Conservation (phyloP, 2,888 invertebrate genomes). For the Meghimatium bilineatum region DNA sequence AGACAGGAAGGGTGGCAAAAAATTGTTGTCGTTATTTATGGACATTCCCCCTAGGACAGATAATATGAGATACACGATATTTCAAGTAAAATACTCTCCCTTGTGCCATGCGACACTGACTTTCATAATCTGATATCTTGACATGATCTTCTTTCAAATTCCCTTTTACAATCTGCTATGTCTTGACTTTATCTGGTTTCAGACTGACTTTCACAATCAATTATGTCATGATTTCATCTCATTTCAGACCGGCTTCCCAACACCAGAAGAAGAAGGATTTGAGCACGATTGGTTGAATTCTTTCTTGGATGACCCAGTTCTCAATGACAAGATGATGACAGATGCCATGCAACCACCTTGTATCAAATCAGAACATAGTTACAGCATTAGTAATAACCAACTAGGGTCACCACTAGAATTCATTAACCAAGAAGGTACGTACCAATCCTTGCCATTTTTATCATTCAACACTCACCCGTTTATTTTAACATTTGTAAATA, state of each 20-base stretch:
- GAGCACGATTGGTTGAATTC: conserved; percentile 73
- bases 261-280: conserved; percentile 40
- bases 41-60: too few species aligned
- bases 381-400: conserved; percentile 68
- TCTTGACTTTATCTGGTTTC: not conserved
- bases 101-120: not conserved
- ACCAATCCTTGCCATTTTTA: too few species aligned
- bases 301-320: conserved; percentile 79
- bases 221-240: conserved; percentile 4
- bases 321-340: conserved; percentile 92
- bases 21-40: too few species aligned
- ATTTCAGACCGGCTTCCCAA: conserved; percentile 42
- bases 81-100: too few species aligned
- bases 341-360: conserved; percentile 88
- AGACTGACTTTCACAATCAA: not conserved
- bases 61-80: too few species aligned
- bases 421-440: conserved; percentile 61
- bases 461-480: too few species aligned
- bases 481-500: too few species aligned
- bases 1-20: too few species aligned
- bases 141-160: conserved; percentile 20
- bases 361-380: conserved; percentile 81
- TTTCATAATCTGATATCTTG: conserved; percentile 2
- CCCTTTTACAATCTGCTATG: too few species aligned
- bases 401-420: conserved; percentile 61